phyloP scores from a whole-genome alignment of 2,113 vertebrate genomes.

The Alethe castanea region DNA sequence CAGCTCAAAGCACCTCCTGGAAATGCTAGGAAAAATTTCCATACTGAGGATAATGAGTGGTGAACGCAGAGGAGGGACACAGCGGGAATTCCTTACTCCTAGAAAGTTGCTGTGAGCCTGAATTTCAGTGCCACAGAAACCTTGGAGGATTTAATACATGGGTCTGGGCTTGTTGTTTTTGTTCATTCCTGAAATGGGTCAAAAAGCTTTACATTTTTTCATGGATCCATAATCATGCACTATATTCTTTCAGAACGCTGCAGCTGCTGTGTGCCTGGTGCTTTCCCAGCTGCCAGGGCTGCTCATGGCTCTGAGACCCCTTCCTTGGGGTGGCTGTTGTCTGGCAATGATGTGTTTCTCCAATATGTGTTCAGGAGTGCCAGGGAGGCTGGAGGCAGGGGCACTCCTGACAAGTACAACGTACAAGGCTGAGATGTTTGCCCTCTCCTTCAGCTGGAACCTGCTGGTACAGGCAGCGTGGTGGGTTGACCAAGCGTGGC shows the following conservation, averaged over 20 bases:
- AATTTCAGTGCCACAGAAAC: neutral
- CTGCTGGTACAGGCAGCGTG: neutral
- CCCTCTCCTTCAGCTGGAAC: neutral
- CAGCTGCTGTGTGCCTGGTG: neutral
- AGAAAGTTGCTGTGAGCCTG: conserved; percentile 3
- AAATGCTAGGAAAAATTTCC: neutral
- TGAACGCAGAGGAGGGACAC: neutral
- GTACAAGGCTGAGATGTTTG: neutral
- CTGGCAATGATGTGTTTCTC: neutral
- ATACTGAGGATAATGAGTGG: neutral
- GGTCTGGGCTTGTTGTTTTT: neutral
- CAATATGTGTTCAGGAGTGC: neutral
- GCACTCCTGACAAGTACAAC: neutral
- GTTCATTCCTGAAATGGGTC: neutral
- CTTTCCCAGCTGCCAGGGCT: neutral
- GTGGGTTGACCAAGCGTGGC: neutral
- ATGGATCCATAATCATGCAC: neutral
- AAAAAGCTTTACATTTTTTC: neutral
- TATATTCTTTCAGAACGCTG: neutral
- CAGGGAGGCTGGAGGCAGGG: neutral
- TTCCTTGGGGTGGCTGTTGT: neutral
- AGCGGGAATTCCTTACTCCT: neutral
- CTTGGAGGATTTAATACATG: neutral
- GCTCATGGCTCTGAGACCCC: fast-evolving
- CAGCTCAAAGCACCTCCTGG: neutral